Evolutionary conservation across 2,797 vertebrate species (phyloP).

Genomic region (Semotilus atromaculatus): DNA sequence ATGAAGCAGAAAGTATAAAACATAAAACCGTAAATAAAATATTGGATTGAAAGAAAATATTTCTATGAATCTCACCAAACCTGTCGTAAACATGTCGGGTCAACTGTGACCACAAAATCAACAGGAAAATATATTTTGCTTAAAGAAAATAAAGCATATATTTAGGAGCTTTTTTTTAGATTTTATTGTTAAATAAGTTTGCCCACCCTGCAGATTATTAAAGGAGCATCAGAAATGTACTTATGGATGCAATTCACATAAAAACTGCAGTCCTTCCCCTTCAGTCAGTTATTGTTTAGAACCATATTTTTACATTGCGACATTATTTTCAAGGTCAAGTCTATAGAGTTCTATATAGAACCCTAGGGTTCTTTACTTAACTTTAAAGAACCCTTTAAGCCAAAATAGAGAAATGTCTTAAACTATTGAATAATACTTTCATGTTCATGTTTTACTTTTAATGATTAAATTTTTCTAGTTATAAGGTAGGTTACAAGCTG

Average conservation of each 20-base stretch:
- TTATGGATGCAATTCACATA: not conserved
- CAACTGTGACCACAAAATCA: not conserved
- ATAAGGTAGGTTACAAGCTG: not conserved
- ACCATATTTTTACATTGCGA: not conserved
- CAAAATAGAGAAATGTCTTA: not conserved
- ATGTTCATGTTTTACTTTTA: not conserved
- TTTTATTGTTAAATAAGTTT: not conserved
- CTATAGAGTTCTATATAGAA: not conserved
- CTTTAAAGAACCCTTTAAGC: not conserved
- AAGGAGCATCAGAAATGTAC: not conserved
- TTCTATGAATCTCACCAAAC: not conserved
- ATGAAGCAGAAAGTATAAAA: slow-evolving; percentile 17
- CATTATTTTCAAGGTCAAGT: not conserved
- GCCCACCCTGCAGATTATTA: not conserved
- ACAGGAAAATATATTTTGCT: not conserved
- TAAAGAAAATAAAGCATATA: no score
- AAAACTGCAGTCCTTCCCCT: not conserved
- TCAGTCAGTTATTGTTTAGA: not conserved
- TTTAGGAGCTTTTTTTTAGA: not conserved
- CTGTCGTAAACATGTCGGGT: not conserved
- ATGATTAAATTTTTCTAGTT: not conserved
- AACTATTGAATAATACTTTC: not conserved
- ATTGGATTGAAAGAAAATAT: not conserved
- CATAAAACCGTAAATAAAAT: not conserved
- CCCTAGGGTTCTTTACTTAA: not conserved